Base-by-base conservation (phyloP, 2,888 invertebrate species). In the Graphium colonna region DNA sequence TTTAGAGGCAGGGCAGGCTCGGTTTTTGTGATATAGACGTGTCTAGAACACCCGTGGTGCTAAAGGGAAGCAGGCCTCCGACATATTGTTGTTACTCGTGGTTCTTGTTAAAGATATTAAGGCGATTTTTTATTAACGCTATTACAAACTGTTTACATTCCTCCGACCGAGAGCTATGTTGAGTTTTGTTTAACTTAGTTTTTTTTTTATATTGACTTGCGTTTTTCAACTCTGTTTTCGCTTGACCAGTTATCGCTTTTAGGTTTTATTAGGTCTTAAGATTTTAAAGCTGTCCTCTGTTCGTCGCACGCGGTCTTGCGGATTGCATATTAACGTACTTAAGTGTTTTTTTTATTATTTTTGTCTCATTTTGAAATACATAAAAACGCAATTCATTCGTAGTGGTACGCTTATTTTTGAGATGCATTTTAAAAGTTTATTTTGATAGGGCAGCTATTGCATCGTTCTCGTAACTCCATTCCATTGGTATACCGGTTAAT, bases 141-240 rank as follows among this genome's bases (percentile, higher is more conserved):
- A 79, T 33, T 78, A 75, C 77, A 77, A 77, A 81, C 82, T 86
- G 79, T 87, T 87, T 84, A 88, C 88, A 88, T 88, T 88, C 88
- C 88, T 82, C 81, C 82, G 79, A 78, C 21, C 77, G 76, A 83
- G 80, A 77, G 74, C 79, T 80, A 83, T 81, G 85, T 87, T 86
- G 82, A 81, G 77, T 86, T 85, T 85, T 86, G 81, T 85, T 86
- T 82, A 77, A 77, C 62, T 79, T 87, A 86, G 79, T 80, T 82
- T 52, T 75, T 80, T n/a, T 82, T 52, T 75, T 79, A 79, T 77
- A 71, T 75, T 74, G 79, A 82, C 77, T 69, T 70, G 68, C 71
- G 74, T 73, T 21, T n/a, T n/a, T 70, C 70, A 71, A 72, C 70
- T 75, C 74, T n/a, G n/a, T 73, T 69, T 73, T 75, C 21, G 79